phyloP scores from a whole-genome alignment of 2,888 invertebrate species.

The Synergus japonicus region DNA sequence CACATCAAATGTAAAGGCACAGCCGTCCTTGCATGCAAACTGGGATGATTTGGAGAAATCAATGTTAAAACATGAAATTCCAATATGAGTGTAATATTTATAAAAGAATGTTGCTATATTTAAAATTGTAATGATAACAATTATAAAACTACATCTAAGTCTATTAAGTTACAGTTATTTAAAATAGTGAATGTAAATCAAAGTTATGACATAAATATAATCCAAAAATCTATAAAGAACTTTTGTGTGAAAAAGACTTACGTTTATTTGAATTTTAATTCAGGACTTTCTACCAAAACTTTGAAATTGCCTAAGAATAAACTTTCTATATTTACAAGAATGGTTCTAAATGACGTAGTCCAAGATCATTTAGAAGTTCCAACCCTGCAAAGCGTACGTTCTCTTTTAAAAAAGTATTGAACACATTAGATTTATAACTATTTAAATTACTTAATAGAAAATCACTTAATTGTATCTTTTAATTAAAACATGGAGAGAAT shows the following conservation, averaged over 20 bases:
- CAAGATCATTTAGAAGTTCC: constrained; percentile 56
- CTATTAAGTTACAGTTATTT: constrained; percentile 22
- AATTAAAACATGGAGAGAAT: not conserved
- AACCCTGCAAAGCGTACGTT: constrained; percentile 54
- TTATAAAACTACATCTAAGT: constrained; percentile 27
- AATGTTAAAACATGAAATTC: constrained; percentile 28
- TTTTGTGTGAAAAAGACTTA: constrained; percentile 18
- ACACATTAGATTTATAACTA: not conserved
- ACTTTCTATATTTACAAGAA: constrained; percentile 50
- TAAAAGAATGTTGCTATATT: constrained; percentile 39
- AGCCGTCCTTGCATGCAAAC: constrained; percentile 29
- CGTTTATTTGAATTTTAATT: constrained; percentile 8
- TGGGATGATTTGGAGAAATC: constrained; percentile 14
- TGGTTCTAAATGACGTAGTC: constrained; percentile 54
- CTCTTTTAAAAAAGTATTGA: constrained; percentile 28
- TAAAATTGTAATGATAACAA: constrained; percentile 36
- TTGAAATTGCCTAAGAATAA: not conserved
- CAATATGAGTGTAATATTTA: constrained; percentile 38
- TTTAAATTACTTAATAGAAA: not conserved
- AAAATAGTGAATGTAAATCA: constrained; percentile 32
- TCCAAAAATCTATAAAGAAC: not conserved
- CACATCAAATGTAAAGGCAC: constrained; percentile 5
- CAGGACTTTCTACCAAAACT: not conserved
- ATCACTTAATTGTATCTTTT: not conserved
- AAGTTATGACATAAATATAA: constrained; percentile 20